Base-by-base conservation (phyloP, 2,113 vertebrate genomes). In the Antigone vipio region DNA sequence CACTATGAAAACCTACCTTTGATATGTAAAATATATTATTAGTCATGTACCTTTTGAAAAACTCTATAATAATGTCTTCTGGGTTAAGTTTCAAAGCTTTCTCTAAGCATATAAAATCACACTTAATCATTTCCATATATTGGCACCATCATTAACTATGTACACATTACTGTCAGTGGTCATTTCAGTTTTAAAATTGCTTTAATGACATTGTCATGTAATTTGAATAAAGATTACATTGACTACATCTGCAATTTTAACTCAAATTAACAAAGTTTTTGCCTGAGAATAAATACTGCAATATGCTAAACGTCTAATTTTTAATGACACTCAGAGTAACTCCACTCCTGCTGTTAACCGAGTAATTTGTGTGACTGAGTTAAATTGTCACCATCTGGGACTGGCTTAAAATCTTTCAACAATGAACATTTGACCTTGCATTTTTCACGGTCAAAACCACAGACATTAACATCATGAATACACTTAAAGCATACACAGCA, bases 361-460 rank as follows among this genome's bases (percentile, higher is more conserved):
- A 24, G 5, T 50, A 63, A 84, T 91, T 63, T 73, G 21, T 60
- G 68, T 44, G 91, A 59, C 29, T 71, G 27, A 74, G 75, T 73
- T 84, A 92, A 90, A 96, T 30, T 76, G 74, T 56, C 55, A 93
- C 83, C 94, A 96, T 84, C 62, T 96, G 89, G 32, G 23, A 44
- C 18, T 49, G 29, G 63, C 44, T 85, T 82, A 76, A 95, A 92
- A 38, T 87, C 35, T 82, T 90, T 86, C 89, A 93, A 42, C 3
- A 50, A 77, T 30, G 52, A 95, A 55, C 83, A 85, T 91, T 59
- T 97, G 88, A 94, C 64, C 87, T 86, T 38, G 0, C 20, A 29
- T 94, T 97, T 95, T 91, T 92, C 66, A 92, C 9, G 10, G 42
- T 89, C 92, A 96, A 96, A 95, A 47, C 26, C 19, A 58, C 30